Evolutionary conservation across 2,113 vertebrate species (phyloP).

Genomic region (Ailurus styani): DNA sequence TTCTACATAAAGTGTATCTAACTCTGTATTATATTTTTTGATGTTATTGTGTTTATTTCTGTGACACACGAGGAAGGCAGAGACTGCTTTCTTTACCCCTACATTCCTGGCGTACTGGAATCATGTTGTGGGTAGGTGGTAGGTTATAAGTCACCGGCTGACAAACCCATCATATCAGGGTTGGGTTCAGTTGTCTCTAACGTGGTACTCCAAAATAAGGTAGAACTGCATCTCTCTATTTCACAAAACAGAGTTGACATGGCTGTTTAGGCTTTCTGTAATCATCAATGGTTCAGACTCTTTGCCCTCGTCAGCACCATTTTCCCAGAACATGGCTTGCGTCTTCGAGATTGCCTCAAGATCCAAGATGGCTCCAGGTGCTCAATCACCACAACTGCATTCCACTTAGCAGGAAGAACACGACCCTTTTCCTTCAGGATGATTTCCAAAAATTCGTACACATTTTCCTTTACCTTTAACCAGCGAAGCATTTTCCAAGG

Average conservation of each 20-base stretch:
- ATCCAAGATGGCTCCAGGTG: fast-evolving
- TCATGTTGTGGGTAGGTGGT: not conserved
- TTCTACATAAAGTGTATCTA: not conserved
- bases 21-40: fast-evolving
- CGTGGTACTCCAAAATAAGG: not conserved
- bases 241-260: not conserved
- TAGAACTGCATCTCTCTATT: not conserved
- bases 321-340: not conserved
- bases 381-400: not conserved
- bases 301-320: not conserved
- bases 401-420: not conserved
- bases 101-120: fast-evolving
- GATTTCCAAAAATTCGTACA: not conserved
- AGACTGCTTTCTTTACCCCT: not conserved
- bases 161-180: fast-evolving
- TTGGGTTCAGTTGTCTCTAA: not conserved
- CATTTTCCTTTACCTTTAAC: not conserved
- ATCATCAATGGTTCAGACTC: not conserved
- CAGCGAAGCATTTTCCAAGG: not conserved
- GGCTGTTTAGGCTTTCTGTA: not conserved
- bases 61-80: no score
- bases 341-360: not conserved
- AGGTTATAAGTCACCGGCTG: not conserved
- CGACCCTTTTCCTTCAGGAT: fast-evolving
- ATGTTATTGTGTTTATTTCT: not conserved